Base-by-base conservation (phyloP, 92 coral and sea anemone genomes). In the Epizoanthus fatuus region DNA sequence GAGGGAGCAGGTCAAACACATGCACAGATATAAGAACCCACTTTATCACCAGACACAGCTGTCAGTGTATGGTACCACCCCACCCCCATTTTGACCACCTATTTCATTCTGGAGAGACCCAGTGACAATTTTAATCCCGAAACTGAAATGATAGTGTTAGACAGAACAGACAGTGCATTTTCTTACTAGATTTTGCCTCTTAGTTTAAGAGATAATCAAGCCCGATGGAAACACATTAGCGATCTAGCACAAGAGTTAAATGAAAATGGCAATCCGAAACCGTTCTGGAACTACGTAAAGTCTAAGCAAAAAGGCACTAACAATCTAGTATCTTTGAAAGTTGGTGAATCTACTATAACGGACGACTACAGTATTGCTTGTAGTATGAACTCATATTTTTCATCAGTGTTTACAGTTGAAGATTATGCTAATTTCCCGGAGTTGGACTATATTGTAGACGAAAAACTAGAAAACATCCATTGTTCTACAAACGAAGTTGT, bases 321-420 rank as follows among this genome's bases (percentile, higher is more conserved):
- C 64, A 66, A 82, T 75, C 73, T 88, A 16, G 70, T 74, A 35
- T 47, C 87, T n/a, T 44, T 88, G 39, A 82, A 74, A 74, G 78
- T 17, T 20, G 88, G 71, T 5, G 72, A 88, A 56, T 39, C 88
- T 35, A 62, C 79, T 20, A 8, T 81, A 63, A 90, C 87, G 14
- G 84, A 90, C 51, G 88, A 81, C 80, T 63, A 65, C 38, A 54
- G 83, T 72, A 84, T 89, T 64, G 85, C 86, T 44, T 39, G 67
- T 4, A 59, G 89, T 38, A 86, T 90, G 84, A 86, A 86, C 64
- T 84, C 86, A 11, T 89, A 85, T 65, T 89, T 89, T 56, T 72
- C 86, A 39, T 79, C 89, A 47, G 92, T 88, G 74, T 88, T 83
- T 79, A 68, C 85, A n/a, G n/a, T n/a, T n/a, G n/a, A n/a, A 32